Evolutionary conservation across 2,888 invertebrate species (phyloP), one percentile per base, ranked within the genome.

Genomic region (Hedya salicella): DNA sequence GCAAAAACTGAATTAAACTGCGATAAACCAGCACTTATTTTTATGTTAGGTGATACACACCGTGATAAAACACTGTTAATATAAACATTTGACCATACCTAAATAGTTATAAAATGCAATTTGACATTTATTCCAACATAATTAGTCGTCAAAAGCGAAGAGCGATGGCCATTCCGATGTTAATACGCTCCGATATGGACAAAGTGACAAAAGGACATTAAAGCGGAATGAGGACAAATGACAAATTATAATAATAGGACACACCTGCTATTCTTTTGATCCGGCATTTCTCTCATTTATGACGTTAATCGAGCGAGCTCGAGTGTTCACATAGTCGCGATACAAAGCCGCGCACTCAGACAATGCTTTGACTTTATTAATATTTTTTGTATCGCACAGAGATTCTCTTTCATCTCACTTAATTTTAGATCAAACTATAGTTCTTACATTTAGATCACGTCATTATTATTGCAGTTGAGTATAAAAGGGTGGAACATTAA

Each of bases 251-350:
- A 86, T 89, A 92, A 91, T 88, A 87, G 86, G 81, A 82, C 79
- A 89, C 91, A 92, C 92, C 92, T 92, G 92, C 86, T 89, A 89
- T 91, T 87, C 91, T 91, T 91, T 91, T 90, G 92, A 92, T 91
- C 91, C 80, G 81, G 87, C 89, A 91, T 89, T 90, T 90, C 90
- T 89, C 91, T 91, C 91, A 91, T 91, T 91, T 92, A 91, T 92
- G 91, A 90, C 79, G 82, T 84, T 88, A 91, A 92, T 91, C 85
- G 91, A 89, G 86, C 89, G 89, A 85, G 83, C 83, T 85, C 80
- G 79, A 82, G 80, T n/a, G n/a, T 86, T 88, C 87, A 88, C 88
- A 86, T 83, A 86, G 83, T 88, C 84, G 81, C 77, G 79, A 81
- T 82, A 90, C 90, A 92, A 92, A 88, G 89, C 85, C 77, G 74